Base-by-base conservation (phyloP, 2,888 invertebrate species). In the Diaprepes abbreviatus region DNA sequence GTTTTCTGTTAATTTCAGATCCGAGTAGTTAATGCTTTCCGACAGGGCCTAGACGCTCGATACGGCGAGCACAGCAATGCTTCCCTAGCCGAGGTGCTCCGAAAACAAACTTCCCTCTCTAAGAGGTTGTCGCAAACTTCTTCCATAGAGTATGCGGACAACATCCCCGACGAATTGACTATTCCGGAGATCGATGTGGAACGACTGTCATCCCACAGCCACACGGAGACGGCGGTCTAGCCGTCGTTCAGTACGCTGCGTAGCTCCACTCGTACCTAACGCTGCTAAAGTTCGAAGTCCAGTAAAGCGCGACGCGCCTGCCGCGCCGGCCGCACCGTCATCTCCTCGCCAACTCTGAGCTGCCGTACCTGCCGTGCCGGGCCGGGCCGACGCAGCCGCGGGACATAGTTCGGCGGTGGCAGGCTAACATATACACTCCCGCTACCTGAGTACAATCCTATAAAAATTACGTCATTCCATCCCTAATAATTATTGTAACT, bases 21-120 rank as follows among this genome's bases (percentile, higher is more conserved):
- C 88, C 97, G 98, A 90, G 98, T 98, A 90, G 98, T 99, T 89
- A 98, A 98, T 90, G 98, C 98, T 89, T 99, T 98, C 92, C 97
- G 98, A 87, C 97, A 97, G 91, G 98, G 98, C 87, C 92, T 98
- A 88, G 97, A 97, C 89, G 92, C 95, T 86, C 93, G 96, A 84
- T 92, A 91, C 84, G 94, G 95, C 87, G 95, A 95, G 88, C 92
- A 93, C 87, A 93, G 93, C 85, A 94, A 93, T 89, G 93, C 94
- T 85, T 93, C 95, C 87, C 90, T 95, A 85, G 95, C 95, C 74
- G 95, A 95, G 88, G 95, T 94, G 85, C 91, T 95, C 83, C 93
- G 95, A 85, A 96, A 95, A 89, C 95, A 96, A 90, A 92, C 95
- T 83, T 94, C 95, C 85, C 89, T 95, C 79, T 92, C 92, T 85